Percentiles rank a stretch among this genome's conserved stretches.
phyloP scores from a whole-genome alignment of 2,888 invertebrate species.

The Saturnia pavonia region DNA sequence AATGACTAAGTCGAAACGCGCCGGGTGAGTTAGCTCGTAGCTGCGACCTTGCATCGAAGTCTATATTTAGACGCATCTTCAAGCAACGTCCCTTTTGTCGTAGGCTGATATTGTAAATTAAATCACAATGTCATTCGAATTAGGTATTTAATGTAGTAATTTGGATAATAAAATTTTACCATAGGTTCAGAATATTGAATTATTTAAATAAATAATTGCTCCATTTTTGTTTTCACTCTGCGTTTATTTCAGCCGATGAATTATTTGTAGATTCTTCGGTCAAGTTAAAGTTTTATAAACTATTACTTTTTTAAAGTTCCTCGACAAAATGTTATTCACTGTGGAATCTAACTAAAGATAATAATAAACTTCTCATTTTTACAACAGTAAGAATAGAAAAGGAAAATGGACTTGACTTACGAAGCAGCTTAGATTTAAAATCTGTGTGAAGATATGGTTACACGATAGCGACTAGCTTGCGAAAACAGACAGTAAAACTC shows the following conservation, averaged over 20 bases:
- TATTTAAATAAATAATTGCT: background rate
- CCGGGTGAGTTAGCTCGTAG: constrained; percentile 22
- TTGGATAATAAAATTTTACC: no score
- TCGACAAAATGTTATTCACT: no score
- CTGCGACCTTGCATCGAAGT: constrained; percentile 17
- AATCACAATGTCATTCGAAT: background rate
- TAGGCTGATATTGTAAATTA: background rate
- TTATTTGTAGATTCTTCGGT: background rate
- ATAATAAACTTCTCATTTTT: no score
- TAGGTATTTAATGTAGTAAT: background rate
- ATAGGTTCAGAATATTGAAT: no score
- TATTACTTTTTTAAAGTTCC: no score
- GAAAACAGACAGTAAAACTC: background rate
- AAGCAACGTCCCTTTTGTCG: background rate
- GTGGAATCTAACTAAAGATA: no score
- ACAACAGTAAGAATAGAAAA: no score
- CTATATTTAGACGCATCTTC: constrained; percentile 2
- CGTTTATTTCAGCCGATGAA: background rate
- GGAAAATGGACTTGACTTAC: no score
- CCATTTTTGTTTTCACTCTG: background rate
- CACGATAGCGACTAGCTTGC: background rate
- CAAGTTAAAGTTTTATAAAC: background rate
- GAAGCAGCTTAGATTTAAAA: no score
- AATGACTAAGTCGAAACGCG: constrained; percentile 35
- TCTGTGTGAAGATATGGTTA: background rate